Percentiles rank a stretch among this genome's conserved stretches.
phyloP scores from a whole-genome alignment of 2,797 vertebrate species.

The Thamnophis elegans region DNA sequence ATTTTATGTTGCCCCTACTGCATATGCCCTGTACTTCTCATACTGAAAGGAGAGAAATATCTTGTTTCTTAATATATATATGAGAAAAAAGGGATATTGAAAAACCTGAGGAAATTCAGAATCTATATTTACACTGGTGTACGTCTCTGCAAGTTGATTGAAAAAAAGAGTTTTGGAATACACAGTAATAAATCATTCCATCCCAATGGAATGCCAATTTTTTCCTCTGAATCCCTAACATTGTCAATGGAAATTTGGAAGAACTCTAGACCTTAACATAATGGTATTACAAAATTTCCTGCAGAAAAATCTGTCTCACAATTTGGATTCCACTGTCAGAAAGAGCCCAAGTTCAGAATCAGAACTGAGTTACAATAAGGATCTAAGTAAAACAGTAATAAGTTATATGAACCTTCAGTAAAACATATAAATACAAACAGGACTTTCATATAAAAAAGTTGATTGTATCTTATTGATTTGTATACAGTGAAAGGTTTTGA shows the following conservation, averaged over 20 bases:
- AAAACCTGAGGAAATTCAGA: background rate
- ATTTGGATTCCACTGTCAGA: background rate
- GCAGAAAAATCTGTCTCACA: background rate
- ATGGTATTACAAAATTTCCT: background rate
- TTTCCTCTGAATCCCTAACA: background rate
- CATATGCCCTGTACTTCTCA: background rate
- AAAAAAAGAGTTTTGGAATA: background rate
- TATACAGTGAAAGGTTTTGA: background rate
- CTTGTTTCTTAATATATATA: background rate
- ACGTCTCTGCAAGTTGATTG: background rate
- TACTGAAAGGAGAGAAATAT: background rate
- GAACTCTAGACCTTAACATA: fast-evolving
- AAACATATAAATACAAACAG: background rate
- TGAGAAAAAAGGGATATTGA: background rate
- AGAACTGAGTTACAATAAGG: background rate
- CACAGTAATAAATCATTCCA: background rate
- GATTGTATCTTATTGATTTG: background rate
- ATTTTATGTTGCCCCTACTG: background rate
- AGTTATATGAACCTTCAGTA: background rate
- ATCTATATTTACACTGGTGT: constrained; percentile 1
- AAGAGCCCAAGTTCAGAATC: background rate
- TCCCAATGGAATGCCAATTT: background rate
- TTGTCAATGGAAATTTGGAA: background rate
- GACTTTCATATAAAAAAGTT: background rate
- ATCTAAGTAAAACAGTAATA: background rate